Percentiles rank a stretch among this genome's conserved stretches.
Conservation (phyloP, 2,113 vertebrate genomes). For the Rhipidura dahli region DNA sequence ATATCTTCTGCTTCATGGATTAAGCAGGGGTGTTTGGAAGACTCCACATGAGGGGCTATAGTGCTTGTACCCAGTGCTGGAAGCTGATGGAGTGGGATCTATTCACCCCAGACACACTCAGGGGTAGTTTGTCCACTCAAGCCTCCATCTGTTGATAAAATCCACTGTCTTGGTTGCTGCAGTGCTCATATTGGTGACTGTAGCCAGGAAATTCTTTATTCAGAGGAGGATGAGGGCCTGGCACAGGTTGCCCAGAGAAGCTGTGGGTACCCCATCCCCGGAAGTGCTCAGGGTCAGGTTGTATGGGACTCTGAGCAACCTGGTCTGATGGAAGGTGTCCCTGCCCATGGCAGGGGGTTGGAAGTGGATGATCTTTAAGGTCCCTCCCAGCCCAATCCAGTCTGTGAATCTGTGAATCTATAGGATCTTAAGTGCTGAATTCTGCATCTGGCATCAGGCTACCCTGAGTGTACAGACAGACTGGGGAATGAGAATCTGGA, state of each 20-base stretch:
- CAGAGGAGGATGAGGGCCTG: not conserved
- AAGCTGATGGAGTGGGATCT: not conserved
- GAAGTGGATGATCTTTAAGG: not conserved
- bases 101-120: accelerated
- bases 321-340: not conserved
- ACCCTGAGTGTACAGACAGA: not conserved
- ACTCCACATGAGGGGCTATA: not conserved
- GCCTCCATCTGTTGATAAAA: not conserved
- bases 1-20: not conserved
- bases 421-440: not conserved
- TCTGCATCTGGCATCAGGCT: not conserved
- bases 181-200: not conserved
- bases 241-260: not conserved
- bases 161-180: not conserved
- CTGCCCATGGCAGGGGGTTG: not conserved
- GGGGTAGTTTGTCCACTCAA: not conserved
- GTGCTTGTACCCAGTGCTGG: not conserved
- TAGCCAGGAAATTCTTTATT: not conserved
- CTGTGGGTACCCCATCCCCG: not conserved
- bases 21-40: not conserved
- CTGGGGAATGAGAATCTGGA: not conserved
- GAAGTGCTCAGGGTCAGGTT: not conserved
- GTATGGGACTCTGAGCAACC: not conserved
- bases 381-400: not conserved
- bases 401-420: not conserved